Percentiles rank a stretch among this genome's conserved stretches.
These are phyloP conservation scores for Artibeus lituratus DNA, from an alignment of 2,797 vertebrate species.

Conservation along the genomic window DNA sequence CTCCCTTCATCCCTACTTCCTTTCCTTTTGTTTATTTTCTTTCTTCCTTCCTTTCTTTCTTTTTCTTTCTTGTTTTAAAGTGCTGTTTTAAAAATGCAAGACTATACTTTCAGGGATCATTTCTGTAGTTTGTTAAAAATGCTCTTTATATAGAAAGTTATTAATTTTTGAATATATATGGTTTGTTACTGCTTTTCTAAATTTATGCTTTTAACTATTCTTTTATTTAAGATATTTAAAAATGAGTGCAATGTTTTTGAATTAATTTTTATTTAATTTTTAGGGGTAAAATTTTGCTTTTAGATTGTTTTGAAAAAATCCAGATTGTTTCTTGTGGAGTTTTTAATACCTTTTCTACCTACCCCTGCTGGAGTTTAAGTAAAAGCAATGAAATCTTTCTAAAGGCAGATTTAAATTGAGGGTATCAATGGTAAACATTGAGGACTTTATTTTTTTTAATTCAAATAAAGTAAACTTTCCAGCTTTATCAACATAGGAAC, in stretches of 20 bases:
- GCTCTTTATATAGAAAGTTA: neutral
- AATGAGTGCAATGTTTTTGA: neutral
- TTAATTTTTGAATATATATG: neutral
- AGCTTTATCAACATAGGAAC: neutral
- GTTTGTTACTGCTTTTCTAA: neutral
- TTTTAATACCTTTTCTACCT: neutral
- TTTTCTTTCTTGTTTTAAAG: neutral
- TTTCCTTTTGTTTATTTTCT: neutral
- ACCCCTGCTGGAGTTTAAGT: conserved; percentile 22
- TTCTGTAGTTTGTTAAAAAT: too few species aligned
- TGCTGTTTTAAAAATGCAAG: too few species aligned
- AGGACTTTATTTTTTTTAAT: neutral
- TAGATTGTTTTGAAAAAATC: conserved; percentile 15
- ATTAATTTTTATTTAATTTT: conserved; percentile 43
- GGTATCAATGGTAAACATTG: neutral
- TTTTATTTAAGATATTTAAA: conserved; percentile 40
- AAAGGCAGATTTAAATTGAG: neutral
- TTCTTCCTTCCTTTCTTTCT: neutral
- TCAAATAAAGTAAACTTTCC: neutral
- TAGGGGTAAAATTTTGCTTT: conserved; percentile 27
- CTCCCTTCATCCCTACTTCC: neutral
- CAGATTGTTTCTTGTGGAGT: neutral
- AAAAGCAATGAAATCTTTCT: conserved; percentile 17
- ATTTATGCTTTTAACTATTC: conserved; percentile 20
- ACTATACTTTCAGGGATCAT: too few species aligned